Conservation (phyloP, 2,888 invertebrate genomes). For the Trichopoda pennipes region DNA sequence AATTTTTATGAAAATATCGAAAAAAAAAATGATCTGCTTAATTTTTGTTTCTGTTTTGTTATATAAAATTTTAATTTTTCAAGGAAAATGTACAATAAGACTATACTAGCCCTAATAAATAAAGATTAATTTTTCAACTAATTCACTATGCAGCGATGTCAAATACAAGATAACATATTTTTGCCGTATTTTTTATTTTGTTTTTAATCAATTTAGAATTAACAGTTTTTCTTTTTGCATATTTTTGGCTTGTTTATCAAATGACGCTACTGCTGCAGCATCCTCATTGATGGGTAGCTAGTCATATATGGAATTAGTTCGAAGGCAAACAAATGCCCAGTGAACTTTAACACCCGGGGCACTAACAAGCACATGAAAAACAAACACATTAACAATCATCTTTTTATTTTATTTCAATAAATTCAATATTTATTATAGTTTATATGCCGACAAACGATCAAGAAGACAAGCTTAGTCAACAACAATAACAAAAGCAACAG, state of each 20-base stretch:
- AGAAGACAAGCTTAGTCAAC: constrained; percentile 58
- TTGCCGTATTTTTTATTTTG: background rate
- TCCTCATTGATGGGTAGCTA: background rate
- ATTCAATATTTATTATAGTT: constrained; percentile 36
- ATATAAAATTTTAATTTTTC: no score
- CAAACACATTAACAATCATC: background rate
- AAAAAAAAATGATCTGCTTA: no score
- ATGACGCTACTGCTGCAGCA: constrained; percentile 15
- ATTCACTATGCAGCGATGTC: no score
- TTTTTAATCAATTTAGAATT: background rate
- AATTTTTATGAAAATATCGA: no score
- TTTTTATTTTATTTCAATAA: constrained; percentile 2
- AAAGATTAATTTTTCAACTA: no score
- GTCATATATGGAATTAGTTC: constrained; percentile 2
- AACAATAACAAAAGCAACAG: background rate
- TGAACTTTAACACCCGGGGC: constrained; percentile 39
- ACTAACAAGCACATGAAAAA: constrained; percentile 2
- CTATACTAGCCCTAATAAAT: no score
- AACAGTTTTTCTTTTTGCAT: constrained; percentile 30
- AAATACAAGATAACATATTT: background rate
- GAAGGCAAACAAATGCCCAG: constrained; percentile 10
- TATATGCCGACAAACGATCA: constrained; percentile 62
- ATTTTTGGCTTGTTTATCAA: constrained; percentile 26
- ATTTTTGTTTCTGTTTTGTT: no score
- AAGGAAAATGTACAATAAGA: no score